phyloP scores from a whole-genome alignment of 2,797 vertebrate genomes.

The Halcyon badia region DNA sequence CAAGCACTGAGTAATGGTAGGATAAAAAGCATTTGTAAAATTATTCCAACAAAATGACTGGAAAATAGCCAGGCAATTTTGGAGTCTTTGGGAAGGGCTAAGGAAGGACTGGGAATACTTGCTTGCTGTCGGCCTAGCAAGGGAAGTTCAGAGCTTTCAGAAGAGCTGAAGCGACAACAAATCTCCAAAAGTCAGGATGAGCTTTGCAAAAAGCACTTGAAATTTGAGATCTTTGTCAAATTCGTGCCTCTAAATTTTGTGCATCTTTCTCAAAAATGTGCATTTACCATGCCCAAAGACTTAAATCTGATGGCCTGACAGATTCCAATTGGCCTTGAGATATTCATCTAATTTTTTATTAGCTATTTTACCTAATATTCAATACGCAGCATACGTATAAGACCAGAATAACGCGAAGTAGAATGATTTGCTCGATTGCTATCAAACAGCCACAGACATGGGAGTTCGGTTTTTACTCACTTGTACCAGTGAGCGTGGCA shows the following conservation, averaged over 20 bases:
- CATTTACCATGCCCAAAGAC: background rate
- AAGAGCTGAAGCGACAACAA: background rate
- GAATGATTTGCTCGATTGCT: background rate
- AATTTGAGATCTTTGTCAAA: background rate
- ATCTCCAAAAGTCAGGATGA: background rate
- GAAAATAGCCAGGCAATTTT: background rate
- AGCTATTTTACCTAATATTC: background rate
- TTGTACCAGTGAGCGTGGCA: background rate
- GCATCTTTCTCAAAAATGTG: background rate
- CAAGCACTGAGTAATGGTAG: background rate
- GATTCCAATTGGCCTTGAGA: background rate
- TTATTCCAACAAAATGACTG: background rate
- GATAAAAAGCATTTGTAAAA: background rate
- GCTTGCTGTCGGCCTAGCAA: background rate
- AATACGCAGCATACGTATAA: background rate
- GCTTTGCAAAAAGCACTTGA: background rate
- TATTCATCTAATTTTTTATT: background rate
- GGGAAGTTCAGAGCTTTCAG: background rate
- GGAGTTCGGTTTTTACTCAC: background rate
- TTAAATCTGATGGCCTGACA: background rate
- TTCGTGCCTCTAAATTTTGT: background rate
- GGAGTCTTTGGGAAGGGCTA: background rate
- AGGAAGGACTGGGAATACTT: background rate
- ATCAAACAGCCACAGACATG: fast-evolving
- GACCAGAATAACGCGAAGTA: background rate